Evolutionary conservation across 2,888 invertebrate genomes (phyloP).

Genomic region (Molorchus minor): DNA sequence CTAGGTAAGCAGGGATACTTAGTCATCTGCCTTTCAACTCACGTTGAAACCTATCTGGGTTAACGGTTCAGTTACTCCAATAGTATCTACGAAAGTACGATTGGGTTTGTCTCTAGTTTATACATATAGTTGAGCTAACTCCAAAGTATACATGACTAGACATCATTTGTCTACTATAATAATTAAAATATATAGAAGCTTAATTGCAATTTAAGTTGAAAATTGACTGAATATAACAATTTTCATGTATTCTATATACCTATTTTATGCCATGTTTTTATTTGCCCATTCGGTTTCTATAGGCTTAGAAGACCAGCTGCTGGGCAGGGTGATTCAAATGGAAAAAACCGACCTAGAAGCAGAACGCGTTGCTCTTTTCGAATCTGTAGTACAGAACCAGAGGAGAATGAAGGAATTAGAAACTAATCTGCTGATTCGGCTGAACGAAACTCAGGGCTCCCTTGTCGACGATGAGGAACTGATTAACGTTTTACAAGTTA

Average conservation of each 20-base stretch:
- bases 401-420: constrained; percentile 95
- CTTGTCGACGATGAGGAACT: constrained; percentile 95
- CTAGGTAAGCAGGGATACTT: constrained; percentile 60
- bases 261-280: not conserved
- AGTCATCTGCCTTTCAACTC: no score
- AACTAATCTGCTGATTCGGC: constrained; percentile 87
- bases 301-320: constrained; percentile 92
- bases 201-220: no score
- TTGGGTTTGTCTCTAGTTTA: no score
- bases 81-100: no score
- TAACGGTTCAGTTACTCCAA: no score
- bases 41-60: no score
- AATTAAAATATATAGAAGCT: no score
- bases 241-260: no score
- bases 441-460: constrained; percentile 93
- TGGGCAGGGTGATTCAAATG: constrained; percentile 94
- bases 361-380: constrained; percentile 90
- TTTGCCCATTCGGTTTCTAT: not conserved
- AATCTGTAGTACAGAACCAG: constrained; percentile 96
- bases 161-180: no score
- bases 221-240: no score
- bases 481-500: constrained; percentile 85
- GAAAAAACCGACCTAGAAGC: constrained; percentile 96
- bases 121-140: no score
- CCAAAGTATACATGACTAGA: no score